A percentile compares a stretch with the other conserved stretches of the same genome.
Conservation (phyloP, 1,140 invertebrate genomes). For the Ericerus pela region DNA sequence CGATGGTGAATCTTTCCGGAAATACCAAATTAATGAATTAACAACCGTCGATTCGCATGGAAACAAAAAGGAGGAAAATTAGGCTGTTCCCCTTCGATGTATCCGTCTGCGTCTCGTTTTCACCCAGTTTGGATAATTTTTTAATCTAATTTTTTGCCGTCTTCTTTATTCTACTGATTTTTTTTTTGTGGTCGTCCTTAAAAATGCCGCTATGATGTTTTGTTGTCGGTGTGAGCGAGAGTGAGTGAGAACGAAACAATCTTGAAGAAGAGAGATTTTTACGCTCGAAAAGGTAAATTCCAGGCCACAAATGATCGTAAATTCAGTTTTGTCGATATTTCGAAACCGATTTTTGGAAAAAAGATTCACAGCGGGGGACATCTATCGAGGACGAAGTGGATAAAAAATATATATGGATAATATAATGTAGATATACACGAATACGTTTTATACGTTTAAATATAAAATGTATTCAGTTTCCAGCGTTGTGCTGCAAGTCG, state of each 20-base stretch:
- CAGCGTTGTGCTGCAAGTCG: not conserved
- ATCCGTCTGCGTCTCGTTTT: not conserved
- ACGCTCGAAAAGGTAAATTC: conserved; percentile 5
- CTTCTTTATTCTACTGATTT: too few species aligned
- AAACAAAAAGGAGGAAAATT: not conserved
- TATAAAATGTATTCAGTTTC: conserved; percentile 1
- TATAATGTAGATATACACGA: too few species aligned
- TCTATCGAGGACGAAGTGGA: conserved; percentile 7
- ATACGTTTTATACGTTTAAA: too few species aligned
- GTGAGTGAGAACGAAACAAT: too few species aligned
- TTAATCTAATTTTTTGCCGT: too few species aligned
- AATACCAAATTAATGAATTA: too few species aligned
- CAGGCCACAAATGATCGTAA: conserved; percentile 5
- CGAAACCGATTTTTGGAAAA: not conserved
- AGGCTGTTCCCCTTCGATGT: not conserved
- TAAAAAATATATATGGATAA: too few species aligned
- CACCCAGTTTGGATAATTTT: not conserved
- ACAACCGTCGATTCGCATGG: too few species aligned
- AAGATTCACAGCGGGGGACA: not conserved
- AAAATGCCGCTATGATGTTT: not conserved
- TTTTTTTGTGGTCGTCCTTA: too few species aligned
- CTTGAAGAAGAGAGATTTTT: not conserved
- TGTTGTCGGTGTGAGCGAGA: not conserved
- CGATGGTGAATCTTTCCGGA: too few species aligned
- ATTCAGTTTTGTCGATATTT: not conserved